Percentiles rank a stretch among this genome's conserved stretches.
Conservation (phyloP, 2,113 vertebrate genomes). For the Nesogale talazaci region DNA sequence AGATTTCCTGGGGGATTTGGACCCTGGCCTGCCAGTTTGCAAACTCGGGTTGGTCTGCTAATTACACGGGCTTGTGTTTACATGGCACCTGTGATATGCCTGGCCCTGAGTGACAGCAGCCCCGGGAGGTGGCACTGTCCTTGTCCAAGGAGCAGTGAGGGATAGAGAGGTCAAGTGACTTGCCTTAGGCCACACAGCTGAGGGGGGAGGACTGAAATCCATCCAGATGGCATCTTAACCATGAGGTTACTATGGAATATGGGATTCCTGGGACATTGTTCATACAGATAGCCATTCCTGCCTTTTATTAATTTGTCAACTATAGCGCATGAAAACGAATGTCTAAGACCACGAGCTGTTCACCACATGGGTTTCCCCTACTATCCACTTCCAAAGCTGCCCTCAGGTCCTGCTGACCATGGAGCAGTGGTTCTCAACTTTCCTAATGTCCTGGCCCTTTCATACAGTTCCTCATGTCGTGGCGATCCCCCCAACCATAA, state of each 20-base stretch:
- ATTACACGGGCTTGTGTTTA: not conserved
- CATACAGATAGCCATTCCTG: not conserved
- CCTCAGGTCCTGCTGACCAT: not conserved
- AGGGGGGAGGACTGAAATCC: not conserved
- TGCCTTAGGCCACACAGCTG: not conserved
- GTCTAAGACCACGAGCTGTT: not conserved
- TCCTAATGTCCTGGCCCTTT: too few relatives aligned
- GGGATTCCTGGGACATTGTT: not conserved
- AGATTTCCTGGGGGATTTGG: constrained; percentile 65
- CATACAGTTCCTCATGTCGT: too few relatives aligned
- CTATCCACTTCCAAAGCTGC: not conserved
- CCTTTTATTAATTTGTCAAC: not conserved
- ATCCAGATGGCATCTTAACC: not conserved
- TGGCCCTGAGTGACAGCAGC: not conserved
- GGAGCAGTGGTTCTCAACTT: too few relatives aligned
- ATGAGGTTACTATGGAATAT: not conserved
- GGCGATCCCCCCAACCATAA: too few relatives aligned
- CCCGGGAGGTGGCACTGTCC: accelerated
- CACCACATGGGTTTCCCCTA: not conserved
- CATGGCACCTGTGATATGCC: accelerated
- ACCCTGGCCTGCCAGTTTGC: constrained; percentile 60
- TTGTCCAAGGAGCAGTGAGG: not conserved
- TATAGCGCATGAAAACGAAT: not conserved
- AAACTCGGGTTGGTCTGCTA: constrained; percentile 61
- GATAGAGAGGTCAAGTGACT: not conserved